phyloP scores from a whole-genome alignment of 2,113 vertebrate species.

The Acrocephalus arundinaceus region DNA sequence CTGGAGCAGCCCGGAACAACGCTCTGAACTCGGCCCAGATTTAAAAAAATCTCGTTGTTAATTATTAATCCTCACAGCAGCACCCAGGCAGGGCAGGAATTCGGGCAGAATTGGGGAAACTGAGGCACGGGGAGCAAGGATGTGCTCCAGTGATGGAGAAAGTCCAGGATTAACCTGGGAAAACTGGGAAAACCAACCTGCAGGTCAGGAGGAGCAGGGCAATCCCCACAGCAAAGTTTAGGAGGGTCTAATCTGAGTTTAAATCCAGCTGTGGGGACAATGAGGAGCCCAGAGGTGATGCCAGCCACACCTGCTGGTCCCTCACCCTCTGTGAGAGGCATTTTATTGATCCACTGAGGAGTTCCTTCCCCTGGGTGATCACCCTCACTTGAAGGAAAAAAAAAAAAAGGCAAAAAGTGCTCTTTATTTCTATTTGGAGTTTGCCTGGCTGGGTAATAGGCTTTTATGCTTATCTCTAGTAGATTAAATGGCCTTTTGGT shows the following conservation, averaged over 20 bases:
- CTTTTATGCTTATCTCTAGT: neutral
- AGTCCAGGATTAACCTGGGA: neutral
- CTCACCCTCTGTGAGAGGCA: neutral
- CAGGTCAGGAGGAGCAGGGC: neutral
- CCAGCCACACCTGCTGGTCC: neutral
- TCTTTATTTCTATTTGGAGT: neutral
- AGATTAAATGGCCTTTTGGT: slow-evolving; percentile 17
- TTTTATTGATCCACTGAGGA: neutral
- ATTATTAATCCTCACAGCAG: slow-evolving; percentile 12
- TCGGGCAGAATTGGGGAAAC: neutral
- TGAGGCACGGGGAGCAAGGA: neutral
- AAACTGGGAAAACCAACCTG: neutral
- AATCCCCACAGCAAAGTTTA: neutral
- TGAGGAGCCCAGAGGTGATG: neutral
- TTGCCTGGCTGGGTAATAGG: neutral
- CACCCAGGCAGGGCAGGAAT: neutral
- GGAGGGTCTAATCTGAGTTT: neutral
- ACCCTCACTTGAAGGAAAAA: no score
- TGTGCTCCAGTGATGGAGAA: fast-evolving
- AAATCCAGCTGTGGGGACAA: neutral
- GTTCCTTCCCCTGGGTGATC: neutral
- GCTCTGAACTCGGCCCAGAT: neutral
- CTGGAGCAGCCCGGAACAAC: neutral
- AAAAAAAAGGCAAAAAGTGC: neutral
- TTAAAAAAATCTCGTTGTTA: neutral